Percentiles rank a stretch among this genome's conserved stretches.
Conservation (phyloP, 2,888 invertebrate species). For the Tholera decimalis region DNA sequence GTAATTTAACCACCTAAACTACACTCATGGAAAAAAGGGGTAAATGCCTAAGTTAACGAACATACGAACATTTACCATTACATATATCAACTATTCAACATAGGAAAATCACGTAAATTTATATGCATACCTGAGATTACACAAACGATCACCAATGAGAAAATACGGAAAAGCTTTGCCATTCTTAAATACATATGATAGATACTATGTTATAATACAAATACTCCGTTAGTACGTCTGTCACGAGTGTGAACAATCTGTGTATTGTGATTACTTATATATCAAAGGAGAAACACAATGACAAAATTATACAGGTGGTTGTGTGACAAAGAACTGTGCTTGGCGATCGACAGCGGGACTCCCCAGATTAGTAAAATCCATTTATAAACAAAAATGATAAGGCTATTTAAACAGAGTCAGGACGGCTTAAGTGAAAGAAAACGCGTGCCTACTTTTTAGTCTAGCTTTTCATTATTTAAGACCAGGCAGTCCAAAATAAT, state of each 20-base stretch:
- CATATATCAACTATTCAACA: too few relatives aligned
- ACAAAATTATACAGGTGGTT: constrained; percentile 39
- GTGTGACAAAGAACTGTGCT: neutral
- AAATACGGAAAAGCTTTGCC: constrained; percentile 26
- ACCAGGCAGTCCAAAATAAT: too few relatives aligned
- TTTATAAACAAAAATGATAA: constrained; percentile 6
- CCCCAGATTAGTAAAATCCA: neutral
- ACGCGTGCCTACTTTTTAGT: too few relatives aligned
- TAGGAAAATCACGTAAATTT: neutral
- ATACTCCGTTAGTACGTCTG: neutral
- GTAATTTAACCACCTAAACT: too few relatives aligned
- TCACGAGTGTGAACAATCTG: constrained; percentile 27
- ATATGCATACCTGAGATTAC: constrained; percentile 26
- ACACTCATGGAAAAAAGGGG: too few relatives aligned
- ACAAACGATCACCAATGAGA: constrained; percentile 28
- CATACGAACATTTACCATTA: too few relatives aligned
- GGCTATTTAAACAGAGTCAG: neutral
- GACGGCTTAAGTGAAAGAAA: neutral
- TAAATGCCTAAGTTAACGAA: too few relatives aligned
- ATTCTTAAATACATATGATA: constrained; percentile 24
- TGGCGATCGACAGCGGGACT: constrained; percentile 6
- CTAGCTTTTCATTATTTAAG: too few relatives aligned
- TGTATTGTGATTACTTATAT: constrained; percentile 56
- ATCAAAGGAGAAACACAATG: constrained; percentile 20
- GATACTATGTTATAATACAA: neutral